Conservation (phyloP, 2,888 invertebrate genomes). For the Macaria liturata region DNA sequence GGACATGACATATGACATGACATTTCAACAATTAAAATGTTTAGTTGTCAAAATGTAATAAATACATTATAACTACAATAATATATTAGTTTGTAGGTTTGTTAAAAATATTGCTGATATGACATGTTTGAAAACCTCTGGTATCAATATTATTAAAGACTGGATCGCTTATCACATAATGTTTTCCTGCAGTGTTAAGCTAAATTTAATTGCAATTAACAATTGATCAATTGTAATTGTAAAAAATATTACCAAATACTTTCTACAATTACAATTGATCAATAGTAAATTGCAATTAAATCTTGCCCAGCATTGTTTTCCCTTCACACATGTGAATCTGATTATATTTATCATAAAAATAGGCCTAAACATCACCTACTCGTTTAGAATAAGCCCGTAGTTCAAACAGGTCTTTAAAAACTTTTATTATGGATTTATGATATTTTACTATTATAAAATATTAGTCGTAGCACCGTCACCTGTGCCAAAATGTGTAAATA, state of each 20-base stretch:
- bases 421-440: slow-evolving; percentile 46
- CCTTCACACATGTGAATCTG: not conserved
- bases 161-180: slow-evolving; percentile 4
- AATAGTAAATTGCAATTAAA: too few species aligned
- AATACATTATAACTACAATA: not conserved
- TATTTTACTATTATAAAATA: slow-evolving; percentile 58
- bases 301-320: not conserved
- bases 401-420: slow-evolving; percentile 62
- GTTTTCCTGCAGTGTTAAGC: not conserved
- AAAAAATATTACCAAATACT: not conserved
- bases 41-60: not conserved
- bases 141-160: slow-evolving; percentile 4
- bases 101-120: not conserved
- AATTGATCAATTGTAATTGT: too few species aligned
- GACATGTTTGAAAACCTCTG: not conserved
- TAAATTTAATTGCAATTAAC: too few species aligned
- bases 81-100: too few species aligned
- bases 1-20: too few species aligned
- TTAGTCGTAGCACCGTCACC: slow-evolving; percentile 66
- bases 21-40: not conserved
- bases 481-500: slow-evolving; percentile 80
- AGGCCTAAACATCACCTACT: slow-evolving; percentile 71
- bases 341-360: slow-evolving; percentile 49
- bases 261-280: not conserved
- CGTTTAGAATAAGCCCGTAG: slow-evolving; percentile 74